Evolutionary conservation across 2,888 invertebrate species (phyloP).

Genomic region (Selenia dentaria): DNA sequence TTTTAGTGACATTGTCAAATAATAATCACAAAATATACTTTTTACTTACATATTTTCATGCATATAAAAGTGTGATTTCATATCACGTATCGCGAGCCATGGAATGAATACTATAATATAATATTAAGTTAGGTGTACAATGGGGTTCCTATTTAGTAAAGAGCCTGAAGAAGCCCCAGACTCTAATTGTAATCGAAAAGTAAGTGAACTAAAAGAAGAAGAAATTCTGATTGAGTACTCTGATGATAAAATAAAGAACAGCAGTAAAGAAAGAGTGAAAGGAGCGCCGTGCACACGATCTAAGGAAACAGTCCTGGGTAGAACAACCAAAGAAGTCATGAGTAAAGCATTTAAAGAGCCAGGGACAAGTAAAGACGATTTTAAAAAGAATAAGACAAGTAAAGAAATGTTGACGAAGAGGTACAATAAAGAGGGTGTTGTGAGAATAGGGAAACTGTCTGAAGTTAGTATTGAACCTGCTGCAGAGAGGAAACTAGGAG

Average conservation of each 20-base stretch:
- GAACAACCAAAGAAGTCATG: background rate
- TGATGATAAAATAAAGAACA: background rate
- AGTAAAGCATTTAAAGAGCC: background rate
- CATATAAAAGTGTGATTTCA: too few relatives aligned
- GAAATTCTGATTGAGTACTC: conserved; percentile 8
- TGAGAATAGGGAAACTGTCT: background rate
- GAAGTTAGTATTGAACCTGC: background rate
- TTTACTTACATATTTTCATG: too few relatives aligned
- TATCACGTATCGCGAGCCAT: too few relatives aligned
- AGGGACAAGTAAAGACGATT: background rate
- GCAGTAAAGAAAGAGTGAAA: conserved; percentile 1
- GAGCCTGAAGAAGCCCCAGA: background rate
- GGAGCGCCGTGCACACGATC: background rate
- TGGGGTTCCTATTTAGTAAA: conserved; percentile 4
- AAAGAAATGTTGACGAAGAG: conserved; percentile 1
- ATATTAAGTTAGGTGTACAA: too few relatives aligned
- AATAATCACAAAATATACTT: too few relatives aligned
- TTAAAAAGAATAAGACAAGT: background rate
- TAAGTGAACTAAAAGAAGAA: conserved; percentile 6
- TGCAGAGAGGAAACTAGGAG: background rate
- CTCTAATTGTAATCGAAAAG: background rate
- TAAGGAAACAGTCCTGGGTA: background rate
- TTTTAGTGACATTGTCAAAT: too few relatives aligned
- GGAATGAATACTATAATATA: too few relatives aligned
- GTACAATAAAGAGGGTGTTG: background rate